Evolutionary conservation across 2,797 vertebrate genomes (phyloP), one percentile per base, ranked within the genome.

Genomic region (Sebastes goodei): DNA sequence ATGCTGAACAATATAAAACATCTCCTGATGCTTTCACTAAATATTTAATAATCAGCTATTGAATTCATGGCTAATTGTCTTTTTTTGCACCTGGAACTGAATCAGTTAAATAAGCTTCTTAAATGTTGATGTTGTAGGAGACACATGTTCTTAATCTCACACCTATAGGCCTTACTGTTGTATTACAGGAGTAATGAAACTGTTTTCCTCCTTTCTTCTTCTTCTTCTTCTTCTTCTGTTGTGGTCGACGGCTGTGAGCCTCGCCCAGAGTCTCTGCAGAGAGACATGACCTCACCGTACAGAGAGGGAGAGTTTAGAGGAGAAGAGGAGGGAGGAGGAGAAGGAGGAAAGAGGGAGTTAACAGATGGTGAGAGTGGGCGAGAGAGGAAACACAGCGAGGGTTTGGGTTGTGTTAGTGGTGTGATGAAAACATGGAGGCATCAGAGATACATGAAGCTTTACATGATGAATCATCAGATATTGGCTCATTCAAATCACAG

Each of bases 211-310:
- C 25, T 56, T 2, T 25, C 20, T 25, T 46, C 65, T 38, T 76
- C 71, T 2, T 25, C 20, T 25, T 46, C 65, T 38, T 76, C 71
- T 46, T 49, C 56, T 7, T 17, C 20, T 79, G 52, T 27, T 69
- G 74, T 38, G 65, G 66, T 78, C 5, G 6, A 35, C 8, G 42
- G 56, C 35, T 65, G 11, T 4, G 20, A 72, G 88, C 91, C 92
- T 79, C 92, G 76, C 93, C 94, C 88, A 76, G 78, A 82, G 81
- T 85, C 82, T 91, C 86, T 92, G 66, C 71, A 77, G 86, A 71
- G 85, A 85, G 87, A 93, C 81, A 89, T 93, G 92, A 92, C 80
- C 88, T 93, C 91, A 91, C 66, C 42, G 42, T 4, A 23, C 1
- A 53, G 46, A 72, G 72, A 73, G 76, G 56, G 75, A 30, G 72